phyloP scores from a whole-genome alignment of 2,797 vertebrate species.

The Clarias pachynema region DNA sequence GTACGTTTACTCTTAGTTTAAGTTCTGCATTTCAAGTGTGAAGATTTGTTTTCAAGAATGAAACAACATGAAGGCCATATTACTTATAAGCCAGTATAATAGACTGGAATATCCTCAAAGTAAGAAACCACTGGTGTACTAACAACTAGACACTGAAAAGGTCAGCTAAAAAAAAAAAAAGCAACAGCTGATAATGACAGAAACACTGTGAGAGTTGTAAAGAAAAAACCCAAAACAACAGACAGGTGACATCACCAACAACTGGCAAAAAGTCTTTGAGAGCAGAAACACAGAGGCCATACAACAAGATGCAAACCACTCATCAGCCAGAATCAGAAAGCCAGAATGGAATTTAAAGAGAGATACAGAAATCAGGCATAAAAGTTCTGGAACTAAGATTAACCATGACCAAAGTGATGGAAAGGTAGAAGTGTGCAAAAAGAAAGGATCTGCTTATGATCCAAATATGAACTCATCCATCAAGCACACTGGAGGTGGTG shows the following conservation, averaged over 20 bases:
- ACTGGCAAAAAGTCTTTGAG: neutral
- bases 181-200: neutral
- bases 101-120: neutral
- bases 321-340: neutral
- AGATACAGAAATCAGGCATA: neutral
- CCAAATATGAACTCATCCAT: neutral
- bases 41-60: neutral
- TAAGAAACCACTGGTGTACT: neutral
- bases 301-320: neutral
- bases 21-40: neutral
- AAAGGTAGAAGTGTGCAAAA: too few relatives aligned
- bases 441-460: neutral
- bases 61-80: too few relatives aligned
- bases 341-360: neutral
- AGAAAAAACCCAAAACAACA: neutral
- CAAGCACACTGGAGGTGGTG: neutral
- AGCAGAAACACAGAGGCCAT: neutral
- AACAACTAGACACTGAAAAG: neutral
- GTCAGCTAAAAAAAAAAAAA: neutral
- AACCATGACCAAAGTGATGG: neutral
- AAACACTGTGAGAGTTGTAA: neutral
- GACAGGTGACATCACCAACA: neutral
- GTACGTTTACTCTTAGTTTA: neutral
- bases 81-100: neutral
- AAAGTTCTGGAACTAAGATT: neutral